Percentiles rank a stretch among this genome's conserved stretches.
Evolutionary conservation across 2,888 invertebrate species (phyloP).

Genomic region (Eulithis prunata): DNA sequence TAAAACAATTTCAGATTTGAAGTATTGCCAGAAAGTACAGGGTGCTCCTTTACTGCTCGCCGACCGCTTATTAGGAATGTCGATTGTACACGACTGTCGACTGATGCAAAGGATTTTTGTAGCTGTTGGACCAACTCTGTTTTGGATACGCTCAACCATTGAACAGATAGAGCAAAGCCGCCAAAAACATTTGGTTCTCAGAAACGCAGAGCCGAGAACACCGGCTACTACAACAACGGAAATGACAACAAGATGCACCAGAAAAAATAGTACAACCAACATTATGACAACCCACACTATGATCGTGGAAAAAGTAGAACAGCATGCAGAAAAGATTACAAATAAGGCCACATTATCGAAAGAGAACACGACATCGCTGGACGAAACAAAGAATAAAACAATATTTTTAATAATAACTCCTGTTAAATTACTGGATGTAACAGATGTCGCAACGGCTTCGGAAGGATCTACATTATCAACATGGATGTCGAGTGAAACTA

Average conservation of each 20-base stretch:
- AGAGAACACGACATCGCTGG: not conserved
- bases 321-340: not conserved
- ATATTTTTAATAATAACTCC: not conserved
- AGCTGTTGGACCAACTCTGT: slow-evolving; percentile 48
- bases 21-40: slow-evolving; percentile 45
- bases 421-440: not conserved
- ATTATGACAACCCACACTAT: not conserved
- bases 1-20: slow-evolving; percentile 36
- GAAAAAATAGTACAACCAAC: not conserved
- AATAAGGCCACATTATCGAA: not conserved
- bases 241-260: slow-evolving; percentile 13
- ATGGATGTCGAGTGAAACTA: slow-evolving; percentile 2
- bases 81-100: slow-evolving; percentile 41
- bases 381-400: not conserved
- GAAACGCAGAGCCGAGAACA: slow-evolving; percentile 1
- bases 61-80: slow-evolving; percentile 54
- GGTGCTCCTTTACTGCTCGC: slow-evolving; percentile 61
- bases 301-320: not conserved
- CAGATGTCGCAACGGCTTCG: slow-evolving; percentile 1
- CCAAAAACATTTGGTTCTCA: slow-evolving; percentile 4
- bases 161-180: slow-evolving; percentile 29
- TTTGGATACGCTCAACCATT: slow-evolving; percentile 54
- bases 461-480: slow-evolving; percentile 2
- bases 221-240: not conserved
- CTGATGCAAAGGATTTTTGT: slow-evolving; percentile 48